Base-by-base conservation (phyloP, 2,888 invertebrate species). In the Oscheius sp. region DNA sequence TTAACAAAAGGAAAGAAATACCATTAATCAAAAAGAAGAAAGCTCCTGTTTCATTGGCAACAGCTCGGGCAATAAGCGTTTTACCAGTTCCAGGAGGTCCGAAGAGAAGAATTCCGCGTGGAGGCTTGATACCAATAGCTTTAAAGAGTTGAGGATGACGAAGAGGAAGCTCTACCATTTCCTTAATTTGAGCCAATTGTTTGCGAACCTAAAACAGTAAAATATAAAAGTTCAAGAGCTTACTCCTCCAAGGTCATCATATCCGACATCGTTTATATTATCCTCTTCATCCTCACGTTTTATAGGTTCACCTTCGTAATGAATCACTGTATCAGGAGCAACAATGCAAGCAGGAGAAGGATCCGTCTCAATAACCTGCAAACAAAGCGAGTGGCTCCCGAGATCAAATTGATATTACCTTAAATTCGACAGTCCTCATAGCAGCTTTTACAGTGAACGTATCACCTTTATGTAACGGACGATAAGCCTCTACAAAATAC, bases 201-300 rank as follows among this genome's bases (percentile, higher is more conserved):
- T 98, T 98, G 79, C 97, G 91, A 85, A 96, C 63, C 68, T 68
- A 50, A 68, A 68, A 1, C 44, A 54, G 12, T 33, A 8, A 17
- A n/a, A 22, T 17, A 38, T 59, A 2, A 22, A 24, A 22, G 2
- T 3, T 41, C 4, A 22, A 47, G 30, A 51, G 22, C 61, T 50
- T 36, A 68, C 96, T 8, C 98, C 98, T 72, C 98, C 98, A 87
- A 99, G 97, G 87, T 99, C 98, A 87, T 98, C 98, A 87, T 98
- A 98, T 22, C 94, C 97, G 14, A 98, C 95, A 4, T 96, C 96
- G 88, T 96, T 96, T 30, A 97, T 88, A 1, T 94, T 94, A 86
- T 98, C 97, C 83, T 97, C 97, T 85, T 98, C 97, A 84, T 98
- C 97, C 92, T 97, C 97, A 82, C 97, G 90, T 87, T 97, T 97